Evolutionary conservation across 2,888 invertebrate genomes (phyloP).

Genomic region (Imbricaverruca yamaguchii): DNA sequence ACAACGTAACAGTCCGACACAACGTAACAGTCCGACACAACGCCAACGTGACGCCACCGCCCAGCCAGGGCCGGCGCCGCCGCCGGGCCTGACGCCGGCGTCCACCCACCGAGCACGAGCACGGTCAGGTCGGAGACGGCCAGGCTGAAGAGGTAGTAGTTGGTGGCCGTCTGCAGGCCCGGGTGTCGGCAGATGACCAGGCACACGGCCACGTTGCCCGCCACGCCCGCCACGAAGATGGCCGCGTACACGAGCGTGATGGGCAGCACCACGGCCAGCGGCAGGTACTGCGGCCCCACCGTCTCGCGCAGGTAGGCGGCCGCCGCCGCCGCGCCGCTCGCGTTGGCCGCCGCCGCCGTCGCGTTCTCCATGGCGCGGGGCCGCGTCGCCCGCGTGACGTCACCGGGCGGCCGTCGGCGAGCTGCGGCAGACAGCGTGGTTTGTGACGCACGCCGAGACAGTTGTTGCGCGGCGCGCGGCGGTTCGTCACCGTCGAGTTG

Average conservation of each 20-base stretch:
- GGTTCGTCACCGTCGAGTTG: too few species aligned
- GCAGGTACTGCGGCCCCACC: constrained; percentile 37
- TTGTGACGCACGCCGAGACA: too few species aligned
- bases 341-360: too few species aligned
- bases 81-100: too few species aligned
- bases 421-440: too few species aligned
- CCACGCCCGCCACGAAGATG: constrained; percentile 73
- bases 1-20: too few species aligned
- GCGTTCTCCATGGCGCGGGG: too few species aligned
- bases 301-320: background rate
- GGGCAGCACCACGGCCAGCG: constrained; percentile 45
- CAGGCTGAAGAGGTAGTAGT: constrained; percentile 82
- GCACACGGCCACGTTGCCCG: constrained; percentile 77
- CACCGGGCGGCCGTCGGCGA: too few species aligned
- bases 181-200: constrained; percentile 71
- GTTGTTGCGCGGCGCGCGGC: too few species aligned
- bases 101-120: constrained; percentile 64
- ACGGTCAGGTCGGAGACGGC: constrained; percentile 77
- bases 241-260: constrained; percentile 62
- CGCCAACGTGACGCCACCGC: background rate
- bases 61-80: background rate
- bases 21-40: too few species aligned
- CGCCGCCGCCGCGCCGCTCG: background rate
- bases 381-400: too few species aligned
- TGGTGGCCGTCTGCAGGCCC: constrained; percentile 81